Base-by-base conservation (phyloP, 2,113 vertebrate species). In the Elgaria multicarinata region DNA sequence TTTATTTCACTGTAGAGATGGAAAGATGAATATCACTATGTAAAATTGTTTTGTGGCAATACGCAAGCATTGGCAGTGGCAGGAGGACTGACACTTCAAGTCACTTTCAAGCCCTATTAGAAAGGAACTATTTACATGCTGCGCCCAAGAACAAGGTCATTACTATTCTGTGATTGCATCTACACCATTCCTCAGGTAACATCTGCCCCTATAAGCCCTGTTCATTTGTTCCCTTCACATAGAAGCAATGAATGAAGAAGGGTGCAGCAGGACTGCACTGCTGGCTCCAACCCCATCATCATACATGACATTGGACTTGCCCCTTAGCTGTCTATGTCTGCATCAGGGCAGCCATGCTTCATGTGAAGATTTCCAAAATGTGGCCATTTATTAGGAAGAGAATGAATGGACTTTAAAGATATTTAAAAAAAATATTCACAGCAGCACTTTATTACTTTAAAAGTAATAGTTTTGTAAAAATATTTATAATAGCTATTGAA, bases 391-490 rank as follows among this genome's bases (percentile, higher is more conserved):
- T 31, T 14, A 78, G 44, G 33, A 7, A 53, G 22, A 50, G 28
- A 78, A 78, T 50, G 14, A 22, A 62, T 20, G 58, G 58, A 78
- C 12, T 78, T 36, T 42, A 39, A 75, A 75, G 36, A 24, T 22
- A 87, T 66, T 91, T 20, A 62, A 14, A 62, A 53, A 53, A 53
- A 22, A 12, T 20, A 62, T 62, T 62, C 18, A 62, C 5, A 53
- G 58, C 5, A 22, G 5, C 10, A 88, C 75, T 90, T 77, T 2
- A 72, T 66, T 90, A 90, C 80, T 8, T 22, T 72, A 55, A 14
- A 94, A 89, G 84, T 82, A 66, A 92, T 92, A 93, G 93, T 6
- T 85, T 36, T 62, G n/a, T n/a, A 16, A 62, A 62, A 62, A 62
- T 22, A 62, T 20, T 20, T 62, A 53, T 22, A 62, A 62, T 62